phyloP scores from a whole-genome alignment of 2,797 vertebrate species.

The Myripristis jacobus region DNA sequence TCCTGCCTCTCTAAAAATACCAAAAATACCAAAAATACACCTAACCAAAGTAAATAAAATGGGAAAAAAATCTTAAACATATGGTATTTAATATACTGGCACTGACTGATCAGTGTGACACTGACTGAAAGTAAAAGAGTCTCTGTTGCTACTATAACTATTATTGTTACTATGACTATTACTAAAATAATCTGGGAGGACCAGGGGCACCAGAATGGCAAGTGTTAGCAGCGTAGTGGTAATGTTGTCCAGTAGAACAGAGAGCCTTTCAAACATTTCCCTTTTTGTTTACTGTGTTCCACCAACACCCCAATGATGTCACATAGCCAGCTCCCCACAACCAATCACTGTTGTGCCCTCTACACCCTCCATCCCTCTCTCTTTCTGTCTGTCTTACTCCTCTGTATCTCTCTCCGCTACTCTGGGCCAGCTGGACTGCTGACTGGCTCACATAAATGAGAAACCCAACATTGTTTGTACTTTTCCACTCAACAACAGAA shows the following conservation, averaged over 20 bases:
- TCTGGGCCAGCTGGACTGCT: constrained; percentile 46
- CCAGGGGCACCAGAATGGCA: constrained; percentile 6
- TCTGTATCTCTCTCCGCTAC: constrained; percentile 44
- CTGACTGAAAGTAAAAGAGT: no score
- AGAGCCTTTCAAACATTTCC: constrained; percentile 79
- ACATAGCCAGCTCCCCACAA: constrained; percentile 74
- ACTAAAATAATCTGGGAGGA: neutral
- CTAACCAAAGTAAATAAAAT: neutral
- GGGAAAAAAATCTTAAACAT: neutral
- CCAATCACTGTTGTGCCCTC: constrained; percentile 64
- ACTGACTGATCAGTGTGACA: no score
- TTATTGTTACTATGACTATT: no score
- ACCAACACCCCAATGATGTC: constrained; percentile 78
- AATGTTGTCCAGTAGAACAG: constrained; percentile 76
- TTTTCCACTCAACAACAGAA: constrained; percentile 69
- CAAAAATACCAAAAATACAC: neutral
- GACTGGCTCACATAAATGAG: constrained; percentile 60
- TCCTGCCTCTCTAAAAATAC: no score
- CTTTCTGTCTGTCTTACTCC: constrained; percentile 4
- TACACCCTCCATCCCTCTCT: constrained; percentile 43
- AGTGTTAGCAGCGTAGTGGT: constrained; percentile 50
- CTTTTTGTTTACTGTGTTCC: constrained; percentile 83
- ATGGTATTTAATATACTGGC: no score
- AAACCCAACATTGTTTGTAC: constrained; percentile 63
- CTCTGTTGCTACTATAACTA: no score